Base-by-base conservation (phyloP, 2,113 vertebrate genomes). In the Silurus glanis region DNA sequence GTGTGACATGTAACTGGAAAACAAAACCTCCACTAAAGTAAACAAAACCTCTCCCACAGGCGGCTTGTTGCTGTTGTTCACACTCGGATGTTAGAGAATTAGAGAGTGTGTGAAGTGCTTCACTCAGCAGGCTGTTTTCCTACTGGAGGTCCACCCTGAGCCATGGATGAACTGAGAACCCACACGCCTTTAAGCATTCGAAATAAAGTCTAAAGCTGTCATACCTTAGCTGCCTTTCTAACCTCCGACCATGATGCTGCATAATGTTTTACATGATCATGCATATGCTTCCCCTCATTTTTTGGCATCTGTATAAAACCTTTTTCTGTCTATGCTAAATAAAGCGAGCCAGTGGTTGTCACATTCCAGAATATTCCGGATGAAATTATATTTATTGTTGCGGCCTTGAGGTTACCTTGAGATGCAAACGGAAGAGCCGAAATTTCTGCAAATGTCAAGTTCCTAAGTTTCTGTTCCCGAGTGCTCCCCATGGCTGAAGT, bases 1-100 rank as follows among this genome's bases (percentile, higher is more conserved):
- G 88, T 85, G 78, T 87, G 80, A 82, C 79, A 79, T 64, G 79
- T 69, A 56, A 62, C n/a, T 74, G 55, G 55, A 71, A 55, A 82
- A 25, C 19, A 49, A 14, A 49, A 23, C 12, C 58, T 74, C 47
- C 17, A 45, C 49, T 45, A 28, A 10, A 53, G 61, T 87, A 83
- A 83, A 83, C 71, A 78, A 25, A 66, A 21, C 25, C 61, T 28
- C 83, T 71, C 25, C 74, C 16, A n/a, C 9, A 25, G n/a, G 37
- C 37, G 13, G 51, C 56, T 64, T 80, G 89, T 83, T 56, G 80
- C 25, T 61, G 51, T n/a, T 72, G 61, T 55, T 83, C 51, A 78
- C 25, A 58, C 72, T 72, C 9, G 51, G 61, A 67, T 74, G 80
- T 76, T 69, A 17, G 61, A 76, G 71, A 61, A 71, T 85, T 53